Base-by-base conservation (phyloP, 2,888 invertebrate genomes). In the Dicranocentrus wangi region DNA sequence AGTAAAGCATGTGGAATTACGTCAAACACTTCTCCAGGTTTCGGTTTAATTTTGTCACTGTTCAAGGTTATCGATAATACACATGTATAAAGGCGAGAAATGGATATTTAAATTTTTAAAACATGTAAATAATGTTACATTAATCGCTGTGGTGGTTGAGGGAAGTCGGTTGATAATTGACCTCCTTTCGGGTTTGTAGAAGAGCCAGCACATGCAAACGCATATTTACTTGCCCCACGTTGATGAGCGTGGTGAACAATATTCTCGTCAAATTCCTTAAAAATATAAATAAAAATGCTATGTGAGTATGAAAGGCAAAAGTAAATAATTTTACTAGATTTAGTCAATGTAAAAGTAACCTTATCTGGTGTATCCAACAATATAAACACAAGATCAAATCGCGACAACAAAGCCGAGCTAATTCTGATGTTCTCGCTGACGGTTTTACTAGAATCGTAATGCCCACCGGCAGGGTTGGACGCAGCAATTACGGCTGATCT, bases 351-450 rank as follows among this genome's bases (percentile, higher is more conserved):
- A n/a, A n/a, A n/a, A n/a, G 63, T 84, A 88, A 94, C 94, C 91
- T 93, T 93, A 88, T 96, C 93, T 3, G 97, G 95, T 87, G 93
- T 92, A 90, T 98, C 98, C 80, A 96, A 89, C 27, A 98, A 90
- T 83, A 98, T 93, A 88, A 97, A 98, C 60, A 97, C 94, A 72
- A 98, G 90, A 90, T 98, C 98, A 89, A 98, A 98, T 88, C 98
- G 91, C 1, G 96, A 96, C 19, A 98, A 89, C 70, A 98, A 90
- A 0, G 97, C 93, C 13, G 94, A 92, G 84, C 93, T 93, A 86
- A 98, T 92, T 89, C 94, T 94, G 82, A 98, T 91, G 89, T 98
- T 98, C 90, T 97, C 96, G 0, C 93, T 91, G 0, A 98, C 93
- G 15, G 95, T 94, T 90, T 95, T 97, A 0, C 93, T 92, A 87